Conservation (phyloP, 1,140 invertebrate genomes). For the Lasaia peninsularis region DNA sequence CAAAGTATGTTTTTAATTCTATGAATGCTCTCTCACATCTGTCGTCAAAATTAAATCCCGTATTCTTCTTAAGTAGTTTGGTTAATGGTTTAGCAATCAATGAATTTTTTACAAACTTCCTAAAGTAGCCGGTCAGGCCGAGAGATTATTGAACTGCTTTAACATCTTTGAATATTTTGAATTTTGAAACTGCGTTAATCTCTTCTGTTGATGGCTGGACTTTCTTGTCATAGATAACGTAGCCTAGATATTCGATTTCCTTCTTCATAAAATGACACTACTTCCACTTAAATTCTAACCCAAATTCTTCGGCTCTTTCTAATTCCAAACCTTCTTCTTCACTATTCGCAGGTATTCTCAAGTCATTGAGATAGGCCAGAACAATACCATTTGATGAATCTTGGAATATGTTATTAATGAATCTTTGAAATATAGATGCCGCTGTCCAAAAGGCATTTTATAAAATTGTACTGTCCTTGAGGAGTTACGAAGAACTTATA, state of each 20-base stretch:
- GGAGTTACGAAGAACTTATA: constrained; percentile 66
- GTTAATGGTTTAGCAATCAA: constrained; percentile 41
- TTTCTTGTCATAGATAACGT: constrained; percentile 26
- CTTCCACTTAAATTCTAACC: constrained; percentile 28
- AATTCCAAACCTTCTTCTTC: constrained; percentile 29
- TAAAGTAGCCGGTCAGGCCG: constrained; percentile 38
- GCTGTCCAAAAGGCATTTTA: constrained; percentile 42
- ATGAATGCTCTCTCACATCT: constrained; percentile 21
- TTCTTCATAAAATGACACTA: constrained; percentile 40
- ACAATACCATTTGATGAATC: constrained; percentile 20
- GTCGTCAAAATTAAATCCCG: constrained; percentile 26
- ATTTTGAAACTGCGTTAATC: constrained; percentile 27
- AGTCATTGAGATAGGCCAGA: constrained; percentile 31
- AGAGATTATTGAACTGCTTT: constrained; percentile 30
- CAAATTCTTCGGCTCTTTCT: constrained; percentile 26
- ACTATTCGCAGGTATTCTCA: constrained; percentile 24
- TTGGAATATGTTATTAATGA: constrained; percentile 11
- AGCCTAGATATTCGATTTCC: constrained; percentile 36
- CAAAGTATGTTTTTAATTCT: constrained; percentile 27
- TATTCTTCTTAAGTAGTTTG: constrained; percentile 38
- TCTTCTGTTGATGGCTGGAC: no score
- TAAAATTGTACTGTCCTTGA: constrained; percentile 42
- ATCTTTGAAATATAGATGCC: constrained; percentile 47
- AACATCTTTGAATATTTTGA: constrained; percentile 30
- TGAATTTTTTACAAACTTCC: constrained; percentile 41